Conservation (phyloP, 2,888 invertebrate species). For the Heliothis peltigera region DNA sequence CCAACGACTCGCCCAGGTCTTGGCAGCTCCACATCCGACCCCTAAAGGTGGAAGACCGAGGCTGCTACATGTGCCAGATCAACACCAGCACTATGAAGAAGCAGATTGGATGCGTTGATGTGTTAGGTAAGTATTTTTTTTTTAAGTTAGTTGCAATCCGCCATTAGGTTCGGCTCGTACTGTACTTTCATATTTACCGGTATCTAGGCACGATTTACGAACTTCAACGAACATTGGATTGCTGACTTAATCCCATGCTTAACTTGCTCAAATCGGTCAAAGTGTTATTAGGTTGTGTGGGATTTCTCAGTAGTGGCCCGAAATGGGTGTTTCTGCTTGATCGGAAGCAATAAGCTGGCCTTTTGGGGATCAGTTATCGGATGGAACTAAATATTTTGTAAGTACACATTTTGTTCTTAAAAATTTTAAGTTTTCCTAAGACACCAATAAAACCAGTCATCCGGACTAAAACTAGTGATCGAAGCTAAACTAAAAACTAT, state of each 20-base stretch:
- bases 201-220: not conserved
- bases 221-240: not conserved
- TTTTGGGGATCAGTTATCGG: not conserved
- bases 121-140: slow-evolving; percentile 93
- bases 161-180: too few species aligned
- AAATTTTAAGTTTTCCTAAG: too few species aligned
- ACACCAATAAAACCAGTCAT: not conserved
- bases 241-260: not conserved
- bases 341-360: not conserved
- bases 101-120: slow-evolving; percentile 94
- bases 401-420: too few species aligned
- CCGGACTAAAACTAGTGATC: slow-evolving; percentile 15
- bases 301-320: too few species aligned
- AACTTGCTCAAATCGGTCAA: too few species aligned
- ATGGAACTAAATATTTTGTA: too few species aligned
- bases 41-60: slow-evolving; percentile 93
- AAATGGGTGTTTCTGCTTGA: not conserved
- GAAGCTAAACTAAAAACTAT: slow-evolving; percentile 8
- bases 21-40: slow-evolving; percentile 94
- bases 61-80: slow-evolving; percentile 95
- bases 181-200: not conserved
- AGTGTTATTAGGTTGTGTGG: too few species aligned
- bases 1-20: slow-evolving; percentile 92
- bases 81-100: slow-evolving; percentile 94
- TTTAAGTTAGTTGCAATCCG: too few species aligned